Base-by-base conservation (phyloP, 2,113 vertebrate species). In the Glaucomys volans region DNA sequence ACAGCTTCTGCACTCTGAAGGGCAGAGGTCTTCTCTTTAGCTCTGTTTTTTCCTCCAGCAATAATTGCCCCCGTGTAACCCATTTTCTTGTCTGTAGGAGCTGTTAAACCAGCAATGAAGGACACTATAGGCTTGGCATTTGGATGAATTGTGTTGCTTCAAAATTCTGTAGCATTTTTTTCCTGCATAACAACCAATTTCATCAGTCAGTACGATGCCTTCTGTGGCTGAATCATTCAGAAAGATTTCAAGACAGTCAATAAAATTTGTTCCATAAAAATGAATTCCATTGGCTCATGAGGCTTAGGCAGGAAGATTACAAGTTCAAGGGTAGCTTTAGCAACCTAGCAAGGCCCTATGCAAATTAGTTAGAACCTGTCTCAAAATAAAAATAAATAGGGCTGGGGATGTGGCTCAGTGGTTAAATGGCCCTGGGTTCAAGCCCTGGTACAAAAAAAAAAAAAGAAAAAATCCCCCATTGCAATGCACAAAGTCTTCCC, bases 241-340 rank as follows among this genome's bases (percentile, higher is more conserved):
- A 98, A 99, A 99, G 97, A 99, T 99, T 95, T 99, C 99, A 37
- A 99, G 99, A 97, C 99, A 99, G 97, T 99, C 99, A 95, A 99
- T 99, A 98, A 99, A 99, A 98, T 99, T 98, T 71, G 99, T 99
- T 83, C 99, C 99, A 75, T 99, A 99, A 98, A 99, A 99, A 26
- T 99, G 99, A 57, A 57, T 57, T 7, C 20, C 54, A 57, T 20
- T 57, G 54, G 7, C 54, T 57, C 20, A 20, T 57, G 54, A 57
- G 54, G 54, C 54, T 57, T 20, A 8, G 54, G 54, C 54, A 57
- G 54, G 54, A 57, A 18, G 54, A 22, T 57, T 20, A 57, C 54
- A 57, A 57, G 54, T 57, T 57, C 54, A 24, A 57, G 20, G 54
- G 2, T 57, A 57, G 54, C 54, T 57, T 57, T 7, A 57, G 17